Base-by-base conservation (phyloP, 2,113 vertebrate genomes). In the Lasiurus cinereus region DNA sequence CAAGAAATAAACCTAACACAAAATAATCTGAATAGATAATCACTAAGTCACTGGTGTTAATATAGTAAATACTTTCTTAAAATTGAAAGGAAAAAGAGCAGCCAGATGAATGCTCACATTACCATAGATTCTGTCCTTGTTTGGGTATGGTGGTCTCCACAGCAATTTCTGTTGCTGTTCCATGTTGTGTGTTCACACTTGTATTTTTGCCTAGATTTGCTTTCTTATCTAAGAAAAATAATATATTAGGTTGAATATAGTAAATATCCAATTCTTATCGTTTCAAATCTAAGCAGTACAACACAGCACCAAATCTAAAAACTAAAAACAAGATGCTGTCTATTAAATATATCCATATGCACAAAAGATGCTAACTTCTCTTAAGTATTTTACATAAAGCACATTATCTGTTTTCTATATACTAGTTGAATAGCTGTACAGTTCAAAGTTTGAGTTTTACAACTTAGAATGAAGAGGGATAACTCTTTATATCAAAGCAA, bases 71-170 rank as follows among this genome's bases (percentile, higher is more conserved):
- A 74, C 5, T 64, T 83, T 73, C 73, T 36, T 46, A 89, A 95
- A 24, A 64, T 0, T 1, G 88, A 77, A 88, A 94, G 16, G 62
- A 48, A 93, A 69, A 87, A 48, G 83, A 91, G 78, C 73, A 91
- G 18, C 33, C 89, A 89, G 70, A 82, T 6, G 39, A 76, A 74
- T 84, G 79, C 84, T 94, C 11, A 50, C 7, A 67, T 97, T 98
- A 99, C 99, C 99, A 99, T 96, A 99, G 98, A 96, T 99, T 99
- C 97, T 99, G 99, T 82, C 99, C 99, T 97, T 99, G 99, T 72
- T 99, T 99, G 83, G 99, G 99, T 36, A 98, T 83, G 0, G 99
- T 99, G 39, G 98, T 99, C 98, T 99, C 99, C 21, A 99, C 97
- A 3, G 98, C 98, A 13, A 98, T 70, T 94, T 99, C 98, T 8